Conservation (phyloP, 2,888 invertebrate genomes). For the Dolichomitus sp. region DNA sequence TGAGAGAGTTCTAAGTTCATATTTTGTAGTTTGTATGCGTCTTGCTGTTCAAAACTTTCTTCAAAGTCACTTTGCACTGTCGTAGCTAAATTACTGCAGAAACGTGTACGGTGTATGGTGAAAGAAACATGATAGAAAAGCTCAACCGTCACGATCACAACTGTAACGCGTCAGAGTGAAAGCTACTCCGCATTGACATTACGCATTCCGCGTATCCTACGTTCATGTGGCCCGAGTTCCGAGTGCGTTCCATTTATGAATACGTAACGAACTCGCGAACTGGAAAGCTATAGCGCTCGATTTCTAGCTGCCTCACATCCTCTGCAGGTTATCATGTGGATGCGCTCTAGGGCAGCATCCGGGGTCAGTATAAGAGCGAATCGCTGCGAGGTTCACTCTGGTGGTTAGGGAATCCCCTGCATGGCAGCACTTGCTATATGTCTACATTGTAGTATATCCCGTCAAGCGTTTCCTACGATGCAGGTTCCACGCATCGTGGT, state of each 20-base stretch:
- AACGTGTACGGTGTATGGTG: background rate
- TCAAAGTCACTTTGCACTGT: background rate
- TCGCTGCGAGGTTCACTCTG: constrained; percentile 4
- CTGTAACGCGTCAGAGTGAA: constrained; percentile 33
- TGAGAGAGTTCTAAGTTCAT: no score
- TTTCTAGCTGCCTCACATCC: constrained; percentile 38
- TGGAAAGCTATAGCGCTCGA: constrained; percentile 63
- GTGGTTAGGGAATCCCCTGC: constrained; percentile 14
- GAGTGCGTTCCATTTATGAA: constrained; percentile 81
- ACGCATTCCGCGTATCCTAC: constrained; percentile 77
- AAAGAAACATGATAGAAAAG: constrained; percentile 40
- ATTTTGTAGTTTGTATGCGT: background rate
- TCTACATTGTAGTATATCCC: constrained; percentile 24
- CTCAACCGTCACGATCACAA: constrained; percentile 58
- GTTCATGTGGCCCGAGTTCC: constrained; percentile 71
- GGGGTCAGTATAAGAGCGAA: constrained; percentile 8
- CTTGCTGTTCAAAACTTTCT: background rate
- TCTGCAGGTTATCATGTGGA: constrained; percentile 13
- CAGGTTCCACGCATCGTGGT: background rate
- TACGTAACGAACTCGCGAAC: constrained; percentile 79
- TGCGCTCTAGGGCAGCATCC: constrained; percentile 1
- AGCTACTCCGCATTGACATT: constrained; percentile 73
- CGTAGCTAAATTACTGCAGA: background rate
- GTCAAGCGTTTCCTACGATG: constrained; percentile 13
- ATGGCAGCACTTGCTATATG: constrained; percentile 2